Base-by-base conservation (phyloP, 1,140 invertebrate genomes). In the Cherax destructor region DNA sequence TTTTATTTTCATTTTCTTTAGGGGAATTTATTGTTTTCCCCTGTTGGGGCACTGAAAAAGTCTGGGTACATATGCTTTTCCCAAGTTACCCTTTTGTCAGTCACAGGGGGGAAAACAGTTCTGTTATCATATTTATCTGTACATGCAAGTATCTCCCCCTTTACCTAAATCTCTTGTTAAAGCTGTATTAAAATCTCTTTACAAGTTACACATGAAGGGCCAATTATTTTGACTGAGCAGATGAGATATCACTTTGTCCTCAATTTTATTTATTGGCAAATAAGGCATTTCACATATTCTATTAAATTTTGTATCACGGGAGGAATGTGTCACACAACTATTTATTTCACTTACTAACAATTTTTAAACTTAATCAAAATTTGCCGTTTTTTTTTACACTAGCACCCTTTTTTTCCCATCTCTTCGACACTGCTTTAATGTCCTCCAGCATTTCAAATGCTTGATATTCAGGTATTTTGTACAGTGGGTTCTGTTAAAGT, bases 311-410 rank as follows among this genome's bases (percentile, higher is more conserved):
- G 61, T 69, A 69, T 69, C 61, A 69, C 16, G 4, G 16, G 61
- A 69, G 61, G 61, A 69, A 69, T 69, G 61, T 69, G 61, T 69
- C 18, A 21, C 4, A 69, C 18, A 69, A 18, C 61, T 69, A 69
- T 18, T 21, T 69, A 69, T 4, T 69, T 69, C 61, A 69, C 61
- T 21, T 13, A 80, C 79, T 21, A 80, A n/a, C n/a, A n/a, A 52
- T 59, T 61, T 24, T 13, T 61, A 83, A 83, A 7, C 24, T 56
- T 61, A 83, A n/a, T 83, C 80, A 83, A 41, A 83, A n/a, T 24
- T 83, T 77, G 13, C 3, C 80, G 24, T 61, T 56, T n/a, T 61
- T 47, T n/a, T n/a, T n/a, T 24, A 30, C 9, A 21, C 3, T n/a
- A 30, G 4, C 24, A 30, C 52, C 24, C n/a, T n/a, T n/a, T n/a